Percentiles rank a stretch among this genome's conserved stretches.
Conservation (phyloP, 2,888 invertebrate species). For the Beris morrisii region DNA sequence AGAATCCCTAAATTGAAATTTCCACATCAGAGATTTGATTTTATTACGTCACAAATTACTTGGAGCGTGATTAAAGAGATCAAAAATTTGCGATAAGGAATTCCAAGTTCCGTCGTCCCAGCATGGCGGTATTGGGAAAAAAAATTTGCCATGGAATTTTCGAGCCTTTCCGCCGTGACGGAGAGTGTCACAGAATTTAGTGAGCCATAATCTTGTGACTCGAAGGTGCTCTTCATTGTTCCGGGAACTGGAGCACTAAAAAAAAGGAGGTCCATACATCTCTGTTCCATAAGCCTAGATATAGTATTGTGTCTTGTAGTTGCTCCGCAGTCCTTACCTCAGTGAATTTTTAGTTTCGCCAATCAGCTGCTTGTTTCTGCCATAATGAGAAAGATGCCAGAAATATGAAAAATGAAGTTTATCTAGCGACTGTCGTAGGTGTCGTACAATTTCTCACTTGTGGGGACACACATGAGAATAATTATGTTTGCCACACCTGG, state of each 20-base stretch:
- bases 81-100: conserved; percentile 37
- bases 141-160: too few relatives aligned
- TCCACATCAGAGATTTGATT: conserved; percentile 40
- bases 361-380: background rate
- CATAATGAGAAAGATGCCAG: conserved; percentile 17
- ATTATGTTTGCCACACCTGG: conserved; percentile 5
- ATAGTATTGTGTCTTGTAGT: too few relatives aligned
- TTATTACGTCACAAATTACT: conserved; percentile 38
- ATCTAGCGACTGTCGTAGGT: conserved; percentile 1
- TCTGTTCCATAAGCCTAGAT: too few relatives aligned
- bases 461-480: conserved; percentile 17
- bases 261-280: too few relatives aligned
- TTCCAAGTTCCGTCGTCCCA: conserved; percentile 12
- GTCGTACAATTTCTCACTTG: conserved; percentile 9
- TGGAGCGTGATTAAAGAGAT: conserved; percentile 34
- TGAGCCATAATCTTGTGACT: too few relatives aligned
- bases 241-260: too few relatives aligned
- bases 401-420: background rate
- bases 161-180: too few relatives aligned
- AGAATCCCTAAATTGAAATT: conserved; percentile 39
- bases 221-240: too few relatives aligned
- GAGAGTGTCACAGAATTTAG: too few relatives aligned
- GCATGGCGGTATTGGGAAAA: background rate
- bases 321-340: too few relatives aligned
- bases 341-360: too few relatives aligned